Percentiles rank a stretch among this genome's conserved stretches.
Evolutionary conservation across 2,797 vertebrate species (phyloP).

Genomic region (Phoebastria nigripes): DNA sequence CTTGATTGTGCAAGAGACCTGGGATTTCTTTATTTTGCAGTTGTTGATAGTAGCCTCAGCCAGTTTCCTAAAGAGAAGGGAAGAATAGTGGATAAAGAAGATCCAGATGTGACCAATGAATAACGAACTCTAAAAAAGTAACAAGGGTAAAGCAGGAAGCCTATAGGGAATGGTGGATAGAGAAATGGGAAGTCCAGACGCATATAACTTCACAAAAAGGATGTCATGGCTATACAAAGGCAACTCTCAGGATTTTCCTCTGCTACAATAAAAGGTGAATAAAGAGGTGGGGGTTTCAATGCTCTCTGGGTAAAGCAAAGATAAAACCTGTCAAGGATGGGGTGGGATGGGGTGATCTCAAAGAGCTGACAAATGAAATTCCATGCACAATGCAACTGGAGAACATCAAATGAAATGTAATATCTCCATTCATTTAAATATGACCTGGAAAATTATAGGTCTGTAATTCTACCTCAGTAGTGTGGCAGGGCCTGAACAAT

Average conservation of each 20-base stretch:
- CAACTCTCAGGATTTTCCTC: neutral
- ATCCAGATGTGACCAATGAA: neutral
- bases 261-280: neutral
- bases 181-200: neutral
- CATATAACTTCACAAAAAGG: neutral
- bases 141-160: neutral
- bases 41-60: neutral
- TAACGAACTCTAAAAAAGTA: neutral
- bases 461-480: neutral
- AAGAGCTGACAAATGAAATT: neutral
- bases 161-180: neutral
- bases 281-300: neutral
- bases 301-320: neutral
- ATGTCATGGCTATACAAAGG: neutral
- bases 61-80: neutral
- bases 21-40: neutral
- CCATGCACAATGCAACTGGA: neutral
- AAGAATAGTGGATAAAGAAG: neutral
- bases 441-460: neutral
- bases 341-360: neutral
- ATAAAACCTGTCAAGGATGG: neutral
- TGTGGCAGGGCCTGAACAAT: neutral
- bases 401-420: neutral
- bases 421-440: neutral
- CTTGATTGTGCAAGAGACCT: neutral